Conservation (phyloP, 2,888 invertebrate genomes). For the Morpho helenor region DNA sequence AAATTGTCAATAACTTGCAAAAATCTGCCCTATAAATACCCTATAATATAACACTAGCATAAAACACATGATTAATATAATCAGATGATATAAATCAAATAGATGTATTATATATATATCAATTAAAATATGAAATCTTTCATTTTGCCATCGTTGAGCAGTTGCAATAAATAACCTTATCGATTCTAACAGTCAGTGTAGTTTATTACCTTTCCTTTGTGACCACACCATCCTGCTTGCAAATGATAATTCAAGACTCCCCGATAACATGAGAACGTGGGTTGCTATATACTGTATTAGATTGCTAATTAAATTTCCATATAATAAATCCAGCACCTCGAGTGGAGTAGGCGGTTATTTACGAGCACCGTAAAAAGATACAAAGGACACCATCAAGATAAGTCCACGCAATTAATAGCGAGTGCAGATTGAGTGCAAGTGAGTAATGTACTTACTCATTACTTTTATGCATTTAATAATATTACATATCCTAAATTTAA, state of each 20-base stretch:
- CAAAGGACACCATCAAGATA: constrained; percentile 50
- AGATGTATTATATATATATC: too few species aligned
- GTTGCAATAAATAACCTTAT: constrained; percentile 5
- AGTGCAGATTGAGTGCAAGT: constrained; percentile 31
- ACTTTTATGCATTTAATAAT: constrained; percentile 19
- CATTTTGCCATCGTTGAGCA: too few species aligned
- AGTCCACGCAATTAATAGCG: constrained; percentile 40
- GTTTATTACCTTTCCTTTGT: constrained; percentile 6
- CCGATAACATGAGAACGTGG: constrained; percentile 26
- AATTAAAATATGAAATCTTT: too few species aligned
- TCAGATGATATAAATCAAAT: too few species aligned
- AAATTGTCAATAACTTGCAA: too few species aligned
- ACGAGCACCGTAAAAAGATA: constrained; percentile 58
- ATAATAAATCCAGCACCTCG: constrained; percentile 43
- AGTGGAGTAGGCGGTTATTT: constrained; percentile 56
- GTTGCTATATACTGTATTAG: constrained; percentile 38
- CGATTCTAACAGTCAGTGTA: constrained; percentile 2
- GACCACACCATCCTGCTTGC: constrained; percentile 6
- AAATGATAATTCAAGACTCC: constrained; percentile 6
- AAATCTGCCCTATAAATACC: too few species aligned
- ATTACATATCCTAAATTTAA: background rate
- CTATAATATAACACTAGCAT: too few species aligned
- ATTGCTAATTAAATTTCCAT: constrained; percentile 54
- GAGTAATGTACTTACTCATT: constrained; percentile 28
- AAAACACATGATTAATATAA: too few species aligned